phyloP scores from a whole-genome alignment of 2,113 vertebrate species.

The Nycticorax nycticorax region DNA sequence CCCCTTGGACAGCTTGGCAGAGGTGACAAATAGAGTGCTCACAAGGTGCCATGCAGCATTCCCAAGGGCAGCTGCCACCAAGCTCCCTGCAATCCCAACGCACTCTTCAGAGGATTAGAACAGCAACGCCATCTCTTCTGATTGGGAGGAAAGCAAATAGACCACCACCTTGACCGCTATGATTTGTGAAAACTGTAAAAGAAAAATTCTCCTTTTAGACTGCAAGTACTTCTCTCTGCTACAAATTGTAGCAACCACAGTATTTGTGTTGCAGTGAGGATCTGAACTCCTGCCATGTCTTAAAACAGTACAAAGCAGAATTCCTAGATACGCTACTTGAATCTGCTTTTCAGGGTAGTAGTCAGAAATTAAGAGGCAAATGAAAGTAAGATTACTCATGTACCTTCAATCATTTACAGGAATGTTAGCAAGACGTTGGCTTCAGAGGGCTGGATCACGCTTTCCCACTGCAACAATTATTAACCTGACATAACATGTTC shows the following conservation, averaged over 20 bases:
- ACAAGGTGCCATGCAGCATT: not conserved
- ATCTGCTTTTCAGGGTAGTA: not conserved
- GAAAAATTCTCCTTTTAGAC: not conserved
- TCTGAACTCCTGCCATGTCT: not conserved
- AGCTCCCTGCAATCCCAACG: not conserved
- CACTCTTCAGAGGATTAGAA: not conserved
- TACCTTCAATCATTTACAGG: slow-evolving; percentile 18
- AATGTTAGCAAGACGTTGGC: not conserved
- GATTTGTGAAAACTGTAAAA: not conserved
- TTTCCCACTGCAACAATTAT: slow-evolving; percentile 13
- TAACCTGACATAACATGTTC: slow-evolving; percentile 16
- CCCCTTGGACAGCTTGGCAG: not conserved
- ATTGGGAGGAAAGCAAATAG: not conserved
- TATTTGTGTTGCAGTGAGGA: not conserved
- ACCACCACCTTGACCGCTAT: not conserved
- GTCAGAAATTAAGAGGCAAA: not conserved
- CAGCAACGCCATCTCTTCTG: not conserved
- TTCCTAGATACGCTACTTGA: not conserved
- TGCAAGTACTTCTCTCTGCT: not conserved
- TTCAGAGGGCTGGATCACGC: not conserved
- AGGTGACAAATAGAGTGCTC: not conserved
- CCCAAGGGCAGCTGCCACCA: not conserved
- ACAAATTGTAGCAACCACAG: not conserved
- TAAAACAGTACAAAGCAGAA: not conserved
- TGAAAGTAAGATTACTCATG: not conserved